Base-by-base conservation (phyloP, 2,797 vertebrate genomes). In the Pseudopleuronectes americanus region DNA sequence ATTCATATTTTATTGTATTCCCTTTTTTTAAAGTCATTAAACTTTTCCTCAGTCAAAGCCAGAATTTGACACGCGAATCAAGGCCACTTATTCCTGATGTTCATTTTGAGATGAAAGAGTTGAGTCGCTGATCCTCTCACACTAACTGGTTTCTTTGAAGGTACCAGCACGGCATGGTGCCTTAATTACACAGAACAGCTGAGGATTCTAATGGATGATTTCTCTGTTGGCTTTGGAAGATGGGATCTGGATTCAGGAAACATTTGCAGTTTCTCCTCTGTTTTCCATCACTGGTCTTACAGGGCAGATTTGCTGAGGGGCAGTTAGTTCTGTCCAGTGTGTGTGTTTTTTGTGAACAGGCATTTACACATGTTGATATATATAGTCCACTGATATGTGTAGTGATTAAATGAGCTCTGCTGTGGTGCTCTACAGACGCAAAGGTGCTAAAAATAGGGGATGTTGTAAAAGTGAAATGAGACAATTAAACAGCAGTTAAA, bases 101-200 rank as follows among this genome's bases (percentile, higher is more conserved):
- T 56, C 31, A 55, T 55, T 66, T 83, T 80, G n/a, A n/a, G n/a
- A n/a, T n/a, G n/a, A n/a, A n/a, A n/a, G n/a, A n/a, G n/a, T n/a
- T n/a, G n/a, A n/a, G n/a, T n/a, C n/a, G 71, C 62, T 52, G 43
- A 79, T 76, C 71, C 64, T 83, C 68, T 80, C 56, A 74, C 74
- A 66, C 73, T 71, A 64, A 80, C 70, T 65, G 54, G 70, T 19
- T 60, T 61, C 74, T 76, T 77, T 87, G 77, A 83, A 72, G 71
- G 61, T 68, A 64, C 68, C 80, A 64, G 67, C 74, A 64, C 55
- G 43, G 67, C 51, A 12, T 67, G 31, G 17, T 41, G 68, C 77
- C 66, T 63, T 86, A 85, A 89, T 79, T 88, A 78, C 68, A 69
- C 55, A 56, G 67, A 85, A 61, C 64, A 75, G 84, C 57, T 33